phyloP scores from a whole-genome alignment of 2,888 invertebrate genomes.

The Latheticus oryzae region DNA sequence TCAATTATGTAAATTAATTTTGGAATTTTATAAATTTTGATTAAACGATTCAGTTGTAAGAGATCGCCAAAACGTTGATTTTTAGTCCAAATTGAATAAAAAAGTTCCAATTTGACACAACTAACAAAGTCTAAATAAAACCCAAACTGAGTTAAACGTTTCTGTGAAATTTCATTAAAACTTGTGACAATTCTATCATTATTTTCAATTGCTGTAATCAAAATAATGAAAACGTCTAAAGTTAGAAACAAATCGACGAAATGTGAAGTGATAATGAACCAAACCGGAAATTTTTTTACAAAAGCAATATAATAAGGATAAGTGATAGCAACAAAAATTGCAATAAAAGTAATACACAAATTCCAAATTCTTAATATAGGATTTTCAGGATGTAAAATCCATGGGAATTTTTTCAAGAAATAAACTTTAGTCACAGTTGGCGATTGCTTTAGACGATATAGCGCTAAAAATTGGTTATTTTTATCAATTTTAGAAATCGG shows the following conservation, averaged over 20 bases:
- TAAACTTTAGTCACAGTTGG: conserved; percentile 54
- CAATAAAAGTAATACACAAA: conserved; percentile 64
- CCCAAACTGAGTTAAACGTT: conserved; percentile 66
- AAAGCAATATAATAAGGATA: conserved; percentile 69
- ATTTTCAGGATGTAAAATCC: conserved; percentile 67
- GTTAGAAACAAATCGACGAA: conserved; percentile 64
- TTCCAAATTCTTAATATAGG: conserved; percentile 68
- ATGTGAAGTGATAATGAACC: conserved; percentile 64
- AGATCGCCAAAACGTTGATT: conserved; percentile 65
- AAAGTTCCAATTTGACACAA: conserved; percentile 68
- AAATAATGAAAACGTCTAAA: conserved; percentile 65
- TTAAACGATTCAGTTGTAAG: conserved; percentile 69
- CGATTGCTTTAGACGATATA: conserved; percentile 29
- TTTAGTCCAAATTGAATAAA: conserved; percentile 60
- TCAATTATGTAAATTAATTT: conserved; percentile 67
- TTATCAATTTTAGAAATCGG: conserved; percentile 3
- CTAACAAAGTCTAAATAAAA: conserved; percentile 69
- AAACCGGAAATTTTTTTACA: conserved; percentile 63
- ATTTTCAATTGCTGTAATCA: conserved; percentile 67
- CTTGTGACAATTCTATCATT: conserved; percentile 60
- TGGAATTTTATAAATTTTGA: conserved; percentile 68
- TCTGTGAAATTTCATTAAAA: conserved; percentile 63
- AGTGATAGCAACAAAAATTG: conserved; percentile 65
- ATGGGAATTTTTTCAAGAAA: conserved; percentile 65
- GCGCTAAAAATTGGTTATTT: conserved; percentile 17